Conservation (phyloP, 2,888 invertebrate species). For the Tenthredo mesomela region DNA sequence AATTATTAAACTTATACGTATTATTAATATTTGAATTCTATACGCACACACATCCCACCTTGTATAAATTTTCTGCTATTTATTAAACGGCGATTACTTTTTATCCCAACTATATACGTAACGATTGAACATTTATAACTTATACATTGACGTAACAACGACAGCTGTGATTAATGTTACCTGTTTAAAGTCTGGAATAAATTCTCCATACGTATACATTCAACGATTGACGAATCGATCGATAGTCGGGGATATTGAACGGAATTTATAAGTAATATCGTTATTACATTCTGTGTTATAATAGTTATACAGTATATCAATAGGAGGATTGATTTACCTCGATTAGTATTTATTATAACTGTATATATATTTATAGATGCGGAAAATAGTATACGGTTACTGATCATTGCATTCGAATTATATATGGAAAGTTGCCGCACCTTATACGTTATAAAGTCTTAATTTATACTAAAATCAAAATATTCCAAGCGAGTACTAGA, state of each 20-base stretch:
- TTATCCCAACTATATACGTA: not conserved
- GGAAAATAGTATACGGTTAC: conserved; percentile 20
- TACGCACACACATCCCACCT: not conserved
- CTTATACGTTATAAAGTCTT: not conserved
- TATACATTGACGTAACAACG: not conserved
- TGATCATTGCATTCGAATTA: not conserved
- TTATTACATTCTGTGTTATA: not conserved
- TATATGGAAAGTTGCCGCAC: not conserved
- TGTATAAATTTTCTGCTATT: not conserved
- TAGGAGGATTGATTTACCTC: not conserved
- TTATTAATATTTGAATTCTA: not conserved
- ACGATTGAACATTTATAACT: not conserved
- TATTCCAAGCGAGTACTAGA: not conserved
- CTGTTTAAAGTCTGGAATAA: not conserved
- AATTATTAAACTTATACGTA: not conserved
- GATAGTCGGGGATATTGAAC: not conserved
- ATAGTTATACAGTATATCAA: not conserved
- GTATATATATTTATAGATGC: conserved; percentile 12
- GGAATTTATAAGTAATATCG: not conserved
- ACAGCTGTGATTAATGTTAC: not conserved
- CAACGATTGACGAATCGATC: no score
- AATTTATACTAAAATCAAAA: not conserved
- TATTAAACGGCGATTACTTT: not conserved
- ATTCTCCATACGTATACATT: not conserved
- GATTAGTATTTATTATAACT: not conserved